Base-by-base conservation (phyloP, 2,888 invertebrate species). In the Napeogenes inachia region DNA sequence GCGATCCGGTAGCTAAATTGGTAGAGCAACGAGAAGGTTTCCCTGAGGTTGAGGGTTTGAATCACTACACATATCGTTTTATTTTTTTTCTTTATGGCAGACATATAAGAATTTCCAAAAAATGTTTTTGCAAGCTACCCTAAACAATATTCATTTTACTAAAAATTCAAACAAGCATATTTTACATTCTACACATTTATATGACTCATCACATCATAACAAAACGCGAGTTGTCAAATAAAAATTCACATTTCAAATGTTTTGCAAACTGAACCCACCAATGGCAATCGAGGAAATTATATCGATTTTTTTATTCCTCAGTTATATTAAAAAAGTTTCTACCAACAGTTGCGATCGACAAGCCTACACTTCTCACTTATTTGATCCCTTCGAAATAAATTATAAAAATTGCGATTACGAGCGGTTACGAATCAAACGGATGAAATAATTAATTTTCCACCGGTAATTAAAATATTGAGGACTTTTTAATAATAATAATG, bases 281-380 rank as follows among this genome's bases (percentile, higher is more conserved):
- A 57, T 63, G 47, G 56, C 12, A 35, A 3, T 59, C 21, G 54
- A 61, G 56, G 45, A 59, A 69, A 69, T 59, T 66, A 64, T 63
- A 69, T 69, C 60, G 68, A 65, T 70, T 70, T 70, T 70, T 69
- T 67, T 66, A 68, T 70, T 68, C 59, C 67, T 54, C 66, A 66
- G 70, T 71, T 71, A 68, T 73, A 73, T 73, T 73, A 73, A 73
- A 72, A 73, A 73, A 73, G 72, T 73, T 72, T 61, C 45, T 45
- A 63, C 62, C 65, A 65, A 63, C 65, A 60, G 64, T 67, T 57
- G 68, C 58, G 68, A 69, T 67, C 50, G 50, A 50, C 50, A 50
- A 50, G 50, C 50, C 50, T 30, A 50, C 50, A 30, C 50, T 50
- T 50, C 42, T 42, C 50, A 50, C 50, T 50, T 50, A 50, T 50